Base-by-base conservation (phyloP, 1,140 invertebrate genomes). In the Carposina sasakii region DNA sequence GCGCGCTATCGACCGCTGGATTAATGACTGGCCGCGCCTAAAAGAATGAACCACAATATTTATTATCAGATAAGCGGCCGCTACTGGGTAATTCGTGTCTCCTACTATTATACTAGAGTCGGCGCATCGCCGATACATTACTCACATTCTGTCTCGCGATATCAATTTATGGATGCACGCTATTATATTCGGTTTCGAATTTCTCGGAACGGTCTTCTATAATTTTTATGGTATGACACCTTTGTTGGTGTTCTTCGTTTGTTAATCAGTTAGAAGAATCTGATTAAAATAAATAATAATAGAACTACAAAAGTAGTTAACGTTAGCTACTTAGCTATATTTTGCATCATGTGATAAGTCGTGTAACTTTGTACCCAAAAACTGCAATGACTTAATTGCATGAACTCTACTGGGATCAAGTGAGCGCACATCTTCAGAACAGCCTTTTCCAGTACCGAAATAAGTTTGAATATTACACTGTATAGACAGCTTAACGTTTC, bases 1-100 rank as follows among this genome's bases (percentile, higher is more conserved):
- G 61, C 53, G 55, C 68, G 67, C 74, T 72, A 81, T 81, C 79
- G 74, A 77, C 69, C 63, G 44, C 60, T 73, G 72, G 77, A 83
- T 83, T 83, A 83, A 83, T 83, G 79, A 77, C 76, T 63, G n/a
- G 64, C 56, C 71, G 67, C 73, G 69, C 70, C 77, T 79, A 83
- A 83, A 83, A 83, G 79, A 84, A 84, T 81, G 77, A 75, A 67
- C 68, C 65, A 73, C 71, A 79, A 81, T 83, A 83, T 83, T 83
- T 83, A 79, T 83, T 79, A 83, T 83, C 76, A 71, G 79, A 83
- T 83, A 81, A 79, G 61, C 60, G 63, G 33, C 59, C 57, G 79
- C 79, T 83, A 83, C 79, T 61, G 79, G 76, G 66, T 65, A 74
- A 81, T 78, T 76, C 76, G 71, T 75, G 67, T 74, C 73, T 57